phyloP scores from a whole-genome alignment of 2,797 vertebrate genomes.

The Pseudocheirus occidentalis region DNA sequence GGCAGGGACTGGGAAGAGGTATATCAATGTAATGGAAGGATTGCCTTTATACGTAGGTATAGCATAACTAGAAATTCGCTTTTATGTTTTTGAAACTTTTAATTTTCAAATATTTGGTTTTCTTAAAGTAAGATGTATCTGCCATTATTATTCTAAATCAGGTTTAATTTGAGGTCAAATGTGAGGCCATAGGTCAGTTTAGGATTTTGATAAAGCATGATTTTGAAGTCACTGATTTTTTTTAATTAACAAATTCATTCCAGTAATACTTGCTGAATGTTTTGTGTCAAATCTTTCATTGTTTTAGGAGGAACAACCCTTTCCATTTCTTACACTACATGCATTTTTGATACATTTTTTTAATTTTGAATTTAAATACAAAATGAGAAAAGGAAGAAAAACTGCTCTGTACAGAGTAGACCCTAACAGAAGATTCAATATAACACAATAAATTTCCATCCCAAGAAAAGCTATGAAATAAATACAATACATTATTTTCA shows the following conservation, averaged over 20 bases:
- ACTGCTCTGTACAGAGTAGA: too few species aligned
- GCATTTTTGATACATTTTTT: neutral
- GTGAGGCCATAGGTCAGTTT: neutral
- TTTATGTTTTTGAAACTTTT: neutral
- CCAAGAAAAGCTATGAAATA: too few species aligned
- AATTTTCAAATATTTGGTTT: neutral
- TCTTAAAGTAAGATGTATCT: neutral
- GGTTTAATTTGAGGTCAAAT: neutral
- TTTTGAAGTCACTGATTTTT: neutral
- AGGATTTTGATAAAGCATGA: neutral
- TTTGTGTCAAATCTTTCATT: neutral
- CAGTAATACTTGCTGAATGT: neutral
- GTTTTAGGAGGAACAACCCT: neutral
- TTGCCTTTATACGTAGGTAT: neutral
- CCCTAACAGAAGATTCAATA: too few species aligned
- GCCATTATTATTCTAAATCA: neutral
- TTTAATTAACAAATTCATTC: neutral
- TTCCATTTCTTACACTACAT: neutral
- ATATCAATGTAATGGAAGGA: neutral
- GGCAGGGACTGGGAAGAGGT: neutral
- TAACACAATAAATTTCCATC: too few species aligned
- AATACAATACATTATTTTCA: too few species aligned
- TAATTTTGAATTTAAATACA: too few species aligned
- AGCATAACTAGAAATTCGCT: neutral
- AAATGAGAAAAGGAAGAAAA: too few species aligned